Evolutionary conservation across 2,113 vertebrate genomes (phyloP).

Genomic region (Gavialis gangeticus): DNA sequence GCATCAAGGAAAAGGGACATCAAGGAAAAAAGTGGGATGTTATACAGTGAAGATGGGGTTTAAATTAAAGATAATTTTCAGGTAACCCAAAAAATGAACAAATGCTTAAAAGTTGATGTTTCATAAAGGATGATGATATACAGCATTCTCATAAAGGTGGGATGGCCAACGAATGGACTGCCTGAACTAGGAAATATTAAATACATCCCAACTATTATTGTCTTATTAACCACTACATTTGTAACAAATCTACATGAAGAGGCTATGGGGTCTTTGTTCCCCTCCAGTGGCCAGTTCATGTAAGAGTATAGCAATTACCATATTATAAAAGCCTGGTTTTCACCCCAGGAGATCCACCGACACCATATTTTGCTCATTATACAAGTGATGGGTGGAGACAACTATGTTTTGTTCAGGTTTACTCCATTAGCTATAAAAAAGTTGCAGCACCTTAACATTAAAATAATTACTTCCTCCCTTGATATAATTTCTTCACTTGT

Average conservation of each 20-base stretch:
- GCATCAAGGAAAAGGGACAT: background rate
- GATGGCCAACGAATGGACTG: background rate
- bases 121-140: background rate
- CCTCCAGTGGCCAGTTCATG: background rate
- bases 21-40: background rate
- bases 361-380: background rate
- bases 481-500: background rate
- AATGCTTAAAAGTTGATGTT: background rate
- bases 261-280: background rate
- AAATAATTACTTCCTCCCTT: background rate
- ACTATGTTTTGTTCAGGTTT: background rate
- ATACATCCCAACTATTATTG: background rate
- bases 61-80: slow-evolving; percentile 11
- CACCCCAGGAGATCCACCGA: background rate
- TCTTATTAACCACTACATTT: slow-evolving; percentile 8
- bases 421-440: background rate
- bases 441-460: background rate
- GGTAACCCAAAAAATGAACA: background rate
- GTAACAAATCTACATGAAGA: slow-evolving; percentile 34
- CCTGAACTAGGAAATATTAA: background rate
- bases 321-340: background rate
- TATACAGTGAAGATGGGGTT: background rate
- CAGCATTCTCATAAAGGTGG: background rate
- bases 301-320: background rate
- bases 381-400: background rate